Percentiles rank a stretch among this genome's conserved stretches.
Evolutionary conservation across 1,140 invertebrate species (phyloP).

Genomic region (Cylas formicarius): DNA sequence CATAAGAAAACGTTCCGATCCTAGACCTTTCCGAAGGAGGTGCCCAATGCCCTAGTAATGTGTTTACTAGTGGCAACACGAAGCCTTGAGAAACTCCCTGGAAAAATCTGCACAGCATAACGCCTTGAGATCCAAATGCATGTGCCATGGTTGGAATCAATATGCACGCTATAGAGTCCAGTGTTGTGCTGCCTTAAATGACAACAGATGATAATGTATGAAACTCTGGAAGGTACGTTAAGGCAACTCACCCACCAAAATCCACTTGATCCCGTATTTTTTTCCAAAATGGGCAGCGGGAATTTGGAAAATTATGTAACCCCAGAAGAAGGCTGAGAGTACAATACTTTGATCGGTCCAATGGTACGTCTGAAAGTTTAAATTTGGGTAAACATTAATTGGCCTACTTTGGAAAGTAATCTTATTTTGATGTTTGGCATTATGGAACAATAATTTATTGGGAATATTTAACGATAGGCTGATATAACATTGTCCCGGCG

Average conservation of each 20-base stretch:
- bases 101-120: constrained; percentile 23
- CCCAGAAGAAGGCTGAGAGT: constrained; percentile 61
- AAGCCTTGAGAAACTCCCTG: constrained; percentile 23
- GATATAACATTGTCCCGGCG: no score
- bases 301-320: constrained; percentile 50
- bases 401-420: constrained; percentile 1
- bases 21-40: constrained; percentile 21
- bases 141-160: constrained; percentile 20
- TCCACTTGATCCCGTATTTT: constrained; percentile 53
- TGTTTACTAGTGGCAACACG: constrained; percentile 15
- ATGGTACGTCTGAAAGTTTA: constrained; percentile 31
- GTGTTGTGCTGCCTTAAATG: constrained; percentile 9
- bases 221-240: no score
- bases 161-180: constrained; percentile 20
- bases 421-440: constrained; percentile 18
- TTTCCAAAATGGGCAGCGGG: constrained; percentile 61
- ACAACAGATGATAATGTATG: no score
- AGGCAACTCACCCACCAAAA: constrained; percentile 47
- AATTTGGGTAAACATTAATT: no score
- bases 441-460: background rate
- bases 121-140: constrained; percentile 19
- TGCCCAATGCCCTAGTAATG: constrained; percentile 18
- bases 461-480: no score
- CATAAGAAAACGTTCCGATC: constrained; percentile 19
- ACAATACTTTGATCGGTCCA: constrained; percentile 49